These are phyloP conservation scores for Brachynemurus nebulosus DNA, from an alignment of 2,888 invertebrate species.

Conservation along the genomic window DNA sequence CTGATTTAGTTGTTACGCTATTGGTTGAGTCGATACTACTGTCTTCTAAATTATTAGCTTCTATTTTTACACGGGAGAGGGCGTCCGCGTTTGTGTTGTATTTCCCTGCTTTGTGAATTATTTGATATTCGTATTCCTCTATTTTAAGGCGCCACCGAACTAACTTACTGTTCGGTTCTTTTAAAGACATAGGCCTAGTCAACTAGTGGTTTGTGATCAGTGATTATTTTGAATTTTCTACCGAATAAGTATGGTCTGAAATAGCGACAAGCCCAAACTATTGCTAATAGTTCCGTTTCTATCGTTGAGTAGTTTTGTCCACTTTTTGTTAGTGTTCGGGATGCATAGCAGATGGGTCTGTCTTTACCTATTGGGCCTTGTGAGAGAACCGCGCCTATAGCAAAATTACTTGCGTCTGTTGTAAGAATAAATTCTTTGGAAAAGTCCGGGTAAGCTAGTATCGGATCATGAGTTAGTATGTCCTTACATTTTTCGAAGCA, in stretches of 20 bases:
- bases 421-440: too few relatives aligned
- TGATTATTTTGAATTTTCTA: constrained; percentile 25
- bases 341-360: constrained; percentile 26
- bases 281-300: constrained; percentile 27
- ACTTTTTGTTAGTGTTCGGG: constrained; percentile 23
- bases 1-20: constrained; percentile 7
- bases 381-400: too few relatives aligned
- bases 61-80: constrained; percentile 19
- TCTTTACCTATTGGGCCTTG: constrained; percentile 22
- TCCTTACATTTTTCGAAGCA: too few relatives aligned
- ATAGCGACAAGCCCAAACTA: constrained; percentile 25
- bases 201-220: constrained; percentile 25
- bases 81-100: constrained; percentile 23
- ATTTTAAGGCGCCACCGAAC: constrained; percentile 23
- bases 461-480: too few relatives aligned
- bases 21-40: too few relatives aligned
- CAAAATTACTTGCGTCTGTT: too few relatives aligned
- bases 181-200: constrained; percentile 25
- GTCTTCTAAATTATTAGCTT: too few relatives aligned
- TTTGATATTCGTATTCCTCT: constrained; percentile 24
- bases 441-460: too few relatives aligned
- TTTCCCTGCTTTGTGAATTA: constrained; percentile 22
- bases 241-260: constrained; percentile 28
- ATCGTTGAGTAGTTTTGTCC: constrained; percentile 26
- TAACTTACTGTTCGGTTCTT: constrained; percentile 22